Percentiles rank a stretch among this genome's conserved stretches.
Conservation (phyloP, 2,888 invertebrate species). For the Notodonta ziczac region DNA sequence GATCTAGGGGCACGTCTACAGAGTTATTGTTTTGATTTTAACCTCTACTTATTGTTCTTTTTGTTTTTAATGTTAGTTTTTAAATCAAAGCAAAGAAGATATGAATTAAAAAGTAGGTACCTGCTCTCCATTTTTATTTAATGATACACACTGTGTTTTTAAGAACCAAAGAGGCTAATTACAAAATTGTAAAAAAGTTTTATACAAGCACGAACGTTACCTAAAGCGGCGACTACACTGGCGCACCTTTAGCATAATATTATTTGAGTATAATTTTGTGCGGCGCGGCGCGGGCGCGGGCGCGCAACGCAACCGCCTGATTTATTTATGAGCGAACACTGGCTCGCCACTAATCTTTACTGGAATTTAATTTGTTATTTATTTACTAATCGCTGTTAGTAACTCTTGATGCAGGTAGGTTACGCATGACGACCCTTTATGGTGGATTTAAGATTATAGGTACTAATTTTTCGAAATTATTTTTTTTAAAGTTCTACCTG, state of each 20-base stretch:
- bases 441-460: not conserved
- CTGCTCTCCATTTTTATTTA: no score
- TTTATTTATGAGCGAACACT: conserved; percentile 78
- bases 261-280: conserved; percentile 79
- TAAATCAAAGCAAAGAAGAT: not conserved
- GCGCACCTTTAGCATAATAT: conserved; percentile 73
- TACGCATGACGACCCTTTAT: not conserved
- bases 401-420: conserved; percentile 49
- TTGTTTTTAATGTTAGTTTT: no score
- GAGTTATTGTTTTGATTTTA: no score
- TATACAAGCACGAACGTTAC: conserved; percentile 33
- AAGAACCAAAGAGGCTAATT: conserved; percentile 37
- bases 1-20: no score
- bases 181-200: conserved; percentile 42
- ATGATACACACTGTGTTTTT: conserved; percentile 15
- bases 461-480: not conserved
- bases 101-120: not conserved
- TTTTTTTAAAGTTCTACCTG: not conserved
- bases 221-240: conserved; percentile 41
- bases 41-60: no score
- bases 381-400: conserved; percentile 71
- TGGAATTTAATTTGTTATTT: conserved; percentile 81
- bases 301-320: conserved; percentile 67
- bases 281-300: conserved; percentile 28
- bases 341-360: conserved; percentile 76